A percentile compares a stretch with the other conserved stretches of the same genome.
Conservation (phyloP, 1,140 invertebrate genomes). For the Pseudomyrmex sp. region DNA sequence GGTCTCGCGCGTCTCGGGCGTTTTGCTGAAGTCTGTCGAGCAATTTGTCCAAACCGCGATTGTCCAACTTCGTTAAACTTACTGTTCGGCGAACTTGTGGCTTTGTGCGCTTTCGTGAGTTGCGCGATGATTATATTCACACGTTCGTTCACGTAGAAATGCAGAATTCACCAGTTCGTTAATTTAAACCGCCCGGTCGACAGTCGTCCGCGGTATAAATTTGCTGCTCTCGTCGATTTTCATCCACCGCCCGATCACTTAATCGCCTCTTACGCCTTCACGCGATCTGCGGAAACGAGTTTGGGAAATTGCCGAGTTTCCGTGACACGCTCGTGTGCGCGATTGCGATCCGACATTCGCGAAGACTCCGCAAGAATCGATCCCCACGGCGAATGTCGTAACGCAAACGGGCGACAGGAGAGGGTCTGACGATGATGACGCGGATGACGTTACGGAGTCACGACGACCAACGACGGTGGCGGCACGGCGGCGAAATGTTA, state of each 20-base stretch:
- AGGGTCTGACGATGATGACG: conserved; percentile 10
- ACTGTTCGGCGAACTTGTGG: too few species aligned
- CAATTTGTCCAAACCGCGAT: too few species aligned
- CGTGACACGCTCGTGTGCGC: not conserved
- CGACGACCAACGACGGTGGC: not conserved
- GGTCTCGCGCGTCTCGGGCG: too few species aligned
- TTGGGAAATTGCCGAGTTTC: not conserved
- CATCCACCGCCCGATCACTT: not conserved
- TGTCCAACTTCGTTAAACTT: too few species aligned
- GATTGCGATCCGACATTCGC: conserved; percentile 40
- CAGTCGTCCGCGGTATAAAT: too few species aligned
- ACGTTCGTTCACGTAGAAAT: too few species aligned
- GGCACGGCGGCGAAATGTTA: conserved; percentile 27
- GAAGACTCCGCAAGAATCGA: not conserved
- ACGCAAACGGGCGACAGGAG: conserved; percentile 11
- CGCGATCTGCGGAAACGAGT: conserved; percentile 20
- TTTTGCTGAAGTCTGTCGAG: too few species aligned
- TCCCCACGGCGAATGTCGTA: conserved; percentile 11
- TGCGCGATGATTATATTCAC: too few species aligned
- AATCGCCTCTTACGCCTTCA: not conserved
- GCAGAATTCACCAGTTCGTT: too few species aligned
- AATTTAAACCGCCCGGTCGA: too few species aligned
- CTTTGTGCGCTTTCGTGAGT: too few species aligned
- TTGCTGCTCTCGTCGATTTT: not conserved
- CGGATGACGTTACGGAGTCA: not conserved